Percentiles rank a stretch among this genome's conserved stretches.
These are phyloP conservation scores for Seira musarum DNA, from an alignment of 2,888 invertebrate species.

Conservation along the genomic window DNA sequence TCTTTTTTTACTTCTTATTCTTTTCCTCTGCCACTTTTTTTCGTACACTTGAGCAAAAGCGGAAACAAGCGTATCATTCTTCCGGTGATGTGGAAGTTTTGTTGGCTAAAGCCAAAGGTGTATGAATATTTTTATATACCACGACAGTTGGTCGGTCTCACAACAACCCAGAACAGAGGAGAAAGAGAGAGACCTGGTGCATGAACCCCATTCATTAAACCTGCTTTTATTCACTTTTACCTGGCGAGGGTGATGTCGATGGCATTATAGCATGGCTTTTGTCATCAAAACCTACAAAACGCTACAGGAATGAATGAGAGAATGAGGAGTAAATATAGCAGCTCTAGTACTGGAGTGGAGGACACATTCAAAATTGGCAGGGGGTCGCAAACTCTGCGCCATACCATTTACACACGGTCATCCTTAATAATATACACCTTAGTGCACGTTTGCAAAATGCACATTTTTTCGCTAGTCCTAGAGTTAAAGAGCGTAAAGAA, in stretches of 20 bases:
- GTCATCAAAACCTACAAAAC: conserved; percentile 21
- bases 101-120: background rate
- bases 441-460: conserved; percentile 19
- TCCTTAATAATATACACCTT: conserved; percentile 15
- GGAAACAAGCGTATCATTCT: conserved; percentile 51
- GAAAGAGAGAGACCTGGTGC: conserved; percentile 11
- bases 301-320: conserved; percentile 33
- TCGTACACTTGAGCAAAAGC: conserved; percentile 18
- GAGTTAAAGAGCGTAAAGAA: background rate
- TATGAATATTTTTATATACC: conserved; percentile 8
- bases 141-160: conserved; percentile 18
- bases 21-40: conserved; percentile 29
- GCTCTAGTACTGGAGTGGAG: conserved; percentile 23
- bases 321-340: conserved; percentile 19
- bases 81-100: conserved; percentile 28
- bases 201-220: conserved; percentile 44
- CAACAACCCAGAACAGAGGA: background rate
- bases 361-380: conserved; percentile 31
- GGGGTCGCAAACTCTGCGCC: conserved; percentile 37
- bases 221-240: conserved; percentile 28
- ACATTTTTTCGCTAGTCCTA: conserved; percentile 6
- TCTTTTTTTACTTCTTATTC: conserved; percentile 17
- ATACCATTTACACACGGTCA: conserved; percentile 28
- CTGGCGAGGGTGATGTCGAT: conserved; percentile 32
- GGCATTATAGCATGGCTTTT: conserved; percentile 32